Conservation (phyloP, 2,888 invertebrate genomes). For the Zele albiditarsus region DNA sequence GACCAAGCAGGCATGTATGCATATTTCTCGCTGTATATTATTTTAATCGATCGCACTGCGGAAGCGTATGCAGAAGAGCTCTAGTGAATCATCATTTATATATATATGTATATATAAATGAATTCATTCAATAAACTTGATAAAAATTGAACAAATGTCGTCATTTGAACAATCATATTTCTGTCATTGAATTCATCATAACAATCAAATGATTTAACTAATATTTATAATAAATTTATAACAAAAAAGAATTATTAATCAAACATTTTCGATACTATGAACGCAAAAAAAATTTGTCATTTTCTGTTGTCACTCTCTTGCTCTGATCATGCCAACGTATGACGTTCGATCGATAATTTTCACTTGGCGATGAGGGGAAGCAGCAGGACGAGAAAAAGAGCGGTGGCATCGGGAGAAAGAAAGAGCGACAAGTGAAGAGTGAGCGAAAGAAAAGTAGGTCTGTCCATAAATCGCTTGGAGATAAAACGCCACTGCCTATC, state of each 20-base stretch:
- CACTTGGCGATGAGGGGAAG: conserved; percentile 41
- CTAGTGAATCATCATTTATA: conserved; percentile 18
- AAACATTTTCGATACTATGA: conserved; percentile 13
- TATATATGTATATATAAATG: background rate
- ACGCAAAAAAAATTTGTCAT: conserved; percentile 25
- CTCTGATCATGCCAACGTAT: conserved; percentile 32
- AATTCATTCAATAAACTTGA: background rate
- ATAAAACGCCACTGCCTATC: conserved; percentile 51
- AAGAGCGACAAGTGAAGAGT: conserved; percentile 15
- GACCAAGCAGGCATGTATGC: conserved; percentile 22
- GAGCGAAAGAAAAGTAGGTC: conserved; percentile 45
- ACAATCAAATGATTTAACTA: background rate
- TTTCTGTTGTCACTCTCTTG: conserved; percentile 16
- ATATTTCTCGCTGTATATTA: conserved; percentile 33
- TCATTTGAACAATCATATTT: conserved; percentile 7
- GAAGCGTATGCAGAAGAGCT: conserved; percentile 41
- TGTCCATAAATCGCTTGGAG: conserved; percentile 51
- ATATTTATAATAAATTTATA: background rate
- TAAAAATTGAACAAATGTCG: background rate
- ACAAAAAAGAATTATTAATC: background rate
- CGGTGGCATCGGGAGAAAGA: background rate
- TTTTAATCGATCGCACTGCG: conserved; percentile 45
- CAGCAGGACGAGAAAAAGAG: background rate
- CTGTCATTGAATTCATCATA: background rate
- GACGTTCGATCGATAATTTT: conserved; percentile 52